These are phyloP conservation scores for Avahi laniger DNA, from an alignment of 2,797 vertebrate species.

Conservation along the genomic window DNA sequence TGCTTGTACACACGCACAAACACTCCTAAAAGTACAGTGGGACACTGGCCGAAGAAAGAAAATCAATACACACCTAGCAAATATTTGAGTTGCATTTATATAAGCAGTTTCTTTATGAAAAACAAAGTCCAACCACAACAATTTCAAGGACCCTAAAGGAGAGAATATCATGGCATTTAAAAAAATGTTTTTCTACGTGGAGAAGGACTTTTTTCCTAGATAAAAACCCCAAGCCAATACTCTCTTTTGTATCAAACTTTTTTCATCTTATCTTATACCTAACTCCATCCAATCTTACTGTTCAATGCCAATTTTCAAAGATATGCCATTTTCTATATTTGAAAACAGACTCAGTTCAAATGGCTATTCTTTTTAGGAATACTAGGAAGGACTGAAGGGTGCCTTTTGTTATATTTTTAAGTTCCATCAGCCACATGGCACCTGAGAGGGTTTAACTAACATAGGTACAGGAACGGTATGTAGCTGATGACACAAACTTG, in stretches of 20 bases:
- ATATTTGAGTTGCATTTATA: slow-evolving; percentile 33
- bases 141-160: slow-evolving; percentile 22
- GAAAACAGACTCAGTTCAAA: not conserved
- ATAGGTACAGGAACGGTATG: not conserved
- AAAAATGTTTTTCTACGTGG: not conserved
- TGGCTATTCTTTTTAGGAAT: not conserved
- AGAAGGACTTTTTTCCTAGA: not conserved
- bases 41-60: not conserved
- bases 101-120: not conserved
- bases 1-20: not conserved
- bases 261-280: not conserved
- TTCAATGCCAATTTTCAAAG: not conserved
- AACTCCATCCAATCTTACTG: not conserved
- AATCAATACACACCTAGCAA: slow-evolving; percentile 35
- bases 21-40: not conserved
- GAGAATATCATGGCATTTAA: not conserved
- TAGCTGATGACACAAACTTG: not conserved
- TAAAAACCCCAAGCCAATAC: not conserved
- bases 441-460: not conserved
- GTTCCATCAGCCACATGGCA: not conserved
- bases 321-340: not conserved
- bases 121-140: slow-evolving; percentile 45
- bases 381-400: not conserved
- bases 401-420: not conserved
- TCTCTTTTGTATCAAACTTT: not conserved